These are phyloP conservation scores for Brachyhypopomus occidentalis DNA, from an alignment of 2,113 vertebrate genomes.

Conservation along the genomic window DNA sequence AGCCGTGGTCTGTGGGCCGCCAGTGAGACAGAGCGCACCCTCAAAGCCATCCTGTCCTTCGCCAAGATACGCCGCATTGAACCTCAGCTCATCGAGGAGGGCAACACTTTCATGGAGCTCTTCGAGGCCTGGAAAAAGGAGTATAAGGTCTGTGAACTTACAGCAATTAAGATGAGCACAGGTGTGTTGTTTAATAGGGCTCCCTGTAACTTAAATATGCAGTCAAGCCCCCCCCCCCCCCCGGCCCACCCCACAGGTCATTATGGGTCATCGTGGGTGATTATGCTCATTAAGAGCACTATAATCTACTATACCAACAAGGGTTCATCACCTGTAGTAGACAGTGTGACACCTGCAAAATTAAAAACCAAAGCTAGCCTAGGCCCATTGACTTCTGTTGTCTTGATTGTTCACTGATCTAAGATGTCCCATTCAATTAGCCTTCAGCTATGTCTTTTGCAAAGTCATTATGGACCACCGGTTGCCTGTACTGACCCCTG, in stretches of 20 bases:
- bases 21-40: slow-evolving; percentile 90
- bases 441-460: not conserved
- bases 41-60: slow-evolving; percentile 90
- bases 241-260: no score
- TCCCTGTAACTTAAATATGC: not conserved
- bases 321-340: no score
- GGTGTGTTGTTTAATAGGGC: not conserved
- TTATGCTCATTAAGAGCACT: no score
- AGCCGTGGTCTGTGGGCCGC: slow-evolving; percentile 92
- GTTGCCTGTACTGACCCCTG: not conserved
- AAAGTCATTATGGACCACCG: not conserved
- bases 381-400: no score
- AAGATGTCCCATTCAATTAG: not conserved
- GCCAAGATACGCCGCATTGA: slow-evolving; percentile 87
- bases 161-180: not conserved
- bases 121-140: slow-evolving; percentile 98
- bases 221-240: not conserved
- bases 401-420: no score
- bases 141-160: slow-evolving; percentile 83
- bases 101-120: slow-evolving; percentile 89
- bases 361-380: no score
- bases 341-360: no score
- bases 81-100: slow-evolving; percentile 84
- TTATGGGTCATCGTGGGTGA: no score
- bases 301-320: no score